phyloP scores from a whole-genome alignment of 2,113 vertebrate genomes.

The Lophotis ruficrista region DNA sequence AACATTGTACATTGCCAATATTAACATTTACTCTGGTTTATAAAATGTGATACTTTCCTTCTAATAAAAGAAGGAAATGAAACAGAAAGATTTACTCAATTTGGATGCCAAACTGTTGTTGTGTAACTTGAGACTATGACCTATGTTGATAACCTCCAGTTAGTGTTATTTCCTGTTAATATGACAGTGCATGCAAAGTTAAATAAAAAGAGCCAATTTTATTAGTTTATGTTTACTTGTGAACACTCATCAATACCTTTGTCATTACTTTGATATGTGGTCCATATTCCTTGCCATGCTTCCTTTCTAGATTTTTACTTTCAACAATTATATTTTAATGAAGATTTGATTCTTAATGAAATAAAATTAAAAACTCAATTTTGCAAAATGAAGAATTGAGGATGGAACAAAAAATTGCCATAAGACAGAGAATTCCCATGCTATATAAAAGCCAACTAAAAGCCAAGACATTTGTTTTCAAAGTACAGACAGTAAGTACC shows the following conservation, averaged over 20 bases:
- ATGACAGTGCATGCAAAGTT: not conserved
- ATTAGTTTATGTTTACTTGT: conserved; percentile 2
- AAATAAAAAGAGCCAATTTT: conserved; percentile 6
- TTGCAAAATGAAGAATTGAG: not conserved
- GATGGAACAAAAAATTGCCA: not conserved
- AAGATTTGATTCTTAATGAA: not conserved
- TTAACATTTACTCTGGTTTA: conserved; percentile 31
- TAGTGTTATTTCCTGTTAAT: conserved; percentile 46
- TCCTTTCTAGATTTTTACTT: not conserved
- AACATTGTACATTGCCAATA: conserved; percentile 11
- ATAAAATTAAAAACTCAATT: not conserved
- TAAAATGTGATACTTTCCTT: not conserved
- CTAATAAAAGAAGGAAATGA: conserved; percentile 40
- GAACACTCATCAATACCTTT: not conserved
- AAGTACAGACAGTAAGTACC: not conserved
- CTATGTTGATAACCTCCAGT: conserved; percentile 26
- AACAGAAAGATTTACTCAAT: conserved; percentile 43
- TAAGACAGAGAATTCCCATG: not conserved
- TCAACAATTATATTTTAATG: not conserved
- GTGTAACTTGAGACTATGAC: conserved; percentile 51
- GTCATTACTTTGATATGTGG: not conserved
- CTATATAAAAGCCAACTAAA: not conserved
- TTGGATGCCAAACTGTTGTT: conserved; percentile 24
- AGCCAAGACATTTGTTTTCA: not conserved
- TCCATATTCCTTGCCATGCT: not conserved